Evolutionary conservation across 1,140 invertebrate genomes (phyloP), one percentile per base, ranked within the genome.

Genomic region (Acromyrmex echinatior): DNA sequence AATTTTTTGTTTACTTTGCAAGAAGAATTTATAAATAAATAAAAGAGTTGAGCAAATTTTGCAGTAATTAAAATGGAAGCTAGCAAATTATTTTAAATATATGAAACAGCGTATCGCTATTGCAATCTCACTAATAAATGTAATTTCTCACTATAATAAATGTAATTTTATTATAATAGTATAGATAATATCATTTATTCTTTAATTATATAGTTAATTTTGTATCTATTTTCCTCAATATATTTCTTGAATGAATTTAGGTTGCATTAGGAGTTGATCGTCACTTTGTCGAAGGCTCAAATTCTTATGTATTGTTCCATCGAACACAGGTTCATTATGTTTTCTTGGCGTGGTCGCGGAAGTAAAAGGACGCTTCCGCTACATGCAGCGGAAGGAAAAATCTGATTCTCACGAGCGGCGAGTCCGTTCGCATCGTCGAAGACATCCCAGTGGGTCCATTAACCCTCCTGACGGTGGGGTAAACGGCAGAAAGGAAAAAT

Each of bases 401-500:
- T 88, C 82, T 58, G 65, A 45, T 58, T 62, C 66, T 51, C 73
- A 62, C 39, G 21, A 28, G 81, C 39, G 4, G 86, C 70, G 78
- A 82, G 56, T 62, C 31, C 76, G 60, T 21, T 85, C 53, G 31
- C 49, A 65, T 76, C 78, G 62, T 56, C 70, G 82, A 87, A 87
- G 90, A 91, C 85, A 82, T 87, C 87, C 79, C 86, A 25, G 65
- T 62, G 85, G 85, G 87, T 91, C 85, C 90, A 91, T 91, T 91
- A 91, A 91, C 90, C 87, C 80, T 87, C 28, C 63, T 84, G 70
- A 35, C 68, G 58, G 31, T 45, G 79, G 28, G 77, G 12, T 65
- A 70, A 85, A 84, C 58, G 80, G 60, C 45, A 60, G 39, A 78
- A 63, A 73, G 71, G 77, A 78, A 79, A 78, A 82, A 86, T 90